Evolutionary conservation across 2,113 vertebrate species (phyloP).

Genomic region (Phaetusa simplex): DNA sequence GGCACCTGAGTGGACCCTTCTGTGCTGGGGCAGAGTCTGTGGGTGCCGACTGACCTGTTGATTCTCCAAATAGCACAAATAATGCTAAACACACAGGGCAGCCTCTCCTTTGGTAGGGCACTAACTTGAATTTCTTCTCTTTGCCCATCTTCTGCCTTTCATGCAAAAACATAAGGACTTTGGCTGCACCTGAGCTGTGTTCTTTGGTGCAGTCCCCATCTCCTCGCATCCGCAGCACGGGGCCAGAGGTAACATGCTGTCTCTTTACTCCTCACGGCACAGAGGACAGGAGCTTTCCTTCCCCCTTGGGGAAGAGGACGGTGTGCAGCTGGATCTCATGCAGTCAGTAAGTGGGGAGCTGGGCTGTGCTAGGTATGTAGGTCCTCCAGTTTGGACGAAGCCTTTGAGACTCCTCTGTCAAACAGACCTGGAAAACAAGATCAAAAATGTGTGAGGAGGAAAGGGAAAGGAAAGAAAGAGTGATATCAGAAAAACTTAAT

Average conservation of each 20-base stretch:
- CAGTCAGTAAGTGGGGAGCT: neutral
- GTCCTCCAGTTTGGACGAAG: neutral
- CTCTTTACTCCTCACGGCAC: neutral
- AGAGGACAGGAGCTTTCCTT: neutral
- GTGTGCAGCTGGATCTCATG: neutral
- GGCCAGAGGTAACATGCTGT: no score
- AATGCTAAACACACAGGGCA: neutral
- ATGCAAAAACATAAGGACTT: neutral
- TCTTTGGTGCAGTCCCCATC: neutral
- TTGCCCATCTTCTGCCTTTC: neutral
- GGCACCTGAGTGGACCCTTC: neutral
- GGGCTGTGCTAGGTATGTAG: neutral
- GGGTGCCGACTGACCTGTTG: neutral
- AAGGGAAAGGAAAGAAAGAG: neutral
- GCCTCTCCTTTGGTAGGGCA: neutral
- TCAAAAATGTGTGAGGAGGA: neutral
- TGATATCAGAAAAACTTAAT: neutral
- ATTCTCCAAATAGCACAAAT: neutral
- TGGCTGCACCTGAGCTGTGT: neutral
- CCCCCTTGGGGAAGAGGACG: accelerated
- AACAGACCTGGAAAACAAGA: neutral
- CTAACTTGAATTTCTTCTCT: neutral
- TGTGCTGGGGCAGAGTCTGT: neutral
- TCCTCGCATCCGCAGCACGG: accelerated
- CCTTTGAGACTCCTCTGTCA: neutral